A percentile compares a stretch with the other conserved stretches of the same genome.
These are phyloP conservation scores for Motacilla tschutschensis DNA, from an alignment of 2,113 vertebrate genomes.

Conservation along the genomic window DNA sequence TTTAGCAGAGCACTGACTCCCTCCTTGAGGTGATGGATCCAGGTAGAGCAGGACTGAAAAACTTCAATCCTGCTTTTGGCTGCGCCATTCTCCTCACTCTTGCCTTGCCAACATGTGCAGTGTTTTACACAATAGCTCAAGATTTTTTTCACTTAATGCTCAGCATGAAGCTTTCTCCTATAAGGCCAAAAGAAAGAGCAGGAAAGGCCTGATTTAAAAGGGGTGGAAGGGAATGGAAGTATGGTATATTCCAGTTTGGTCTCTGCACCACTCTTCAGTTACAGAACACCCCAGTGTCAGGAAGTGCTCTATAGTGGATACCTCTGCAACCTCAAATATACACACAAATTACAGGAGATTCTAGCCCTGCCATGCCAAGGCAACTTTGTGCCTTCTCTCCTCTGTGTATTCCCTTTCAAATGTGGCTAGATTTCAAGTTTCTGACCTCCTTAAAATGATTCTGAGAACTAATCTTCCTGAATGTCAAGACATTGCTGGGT, in stretches of 20 bases:
- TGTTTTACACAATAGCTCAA: not conserved
- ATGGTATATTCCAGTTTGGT: rapidly evolving
- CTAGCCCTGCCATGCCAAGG: not conserved
- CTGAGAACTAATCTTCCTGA: not conserved
- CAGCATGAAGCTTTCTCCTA: not conserved
- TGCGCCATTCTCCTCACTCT: not conserved
- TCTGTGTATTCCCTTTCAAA: not conserved
- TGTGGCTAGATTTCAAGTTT: not conserved
- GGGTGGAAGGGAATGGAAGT: not conserved
- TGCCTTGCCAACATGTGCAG: not conserved
- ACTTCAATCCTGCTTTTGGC: not conserved
- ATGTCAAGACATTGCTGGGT: not conserved
- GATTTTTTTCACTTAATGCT: not conserved
- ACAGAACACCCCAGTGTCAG: not conserved
- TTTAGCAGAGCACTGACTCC: not conserved
- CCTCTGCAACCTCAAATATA: not conserved
- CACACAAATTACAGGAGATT: not conserved
- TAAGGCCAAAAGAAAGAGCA: not conserved
- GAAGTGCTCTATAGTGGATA: not conserved
- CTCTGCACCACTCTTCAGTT: not conserved
- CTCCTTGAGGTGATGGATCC: not conserved
- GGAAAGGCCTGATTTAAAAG: not conserved
- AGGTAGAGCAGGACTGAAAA: not conserved
- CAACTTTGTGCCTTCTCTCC: not conserved
- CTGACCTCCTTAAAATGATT: not conserved